Conservation (phyloP, 2,888 invertebrate genomes). For the Ethmia dodecea region DNA sequence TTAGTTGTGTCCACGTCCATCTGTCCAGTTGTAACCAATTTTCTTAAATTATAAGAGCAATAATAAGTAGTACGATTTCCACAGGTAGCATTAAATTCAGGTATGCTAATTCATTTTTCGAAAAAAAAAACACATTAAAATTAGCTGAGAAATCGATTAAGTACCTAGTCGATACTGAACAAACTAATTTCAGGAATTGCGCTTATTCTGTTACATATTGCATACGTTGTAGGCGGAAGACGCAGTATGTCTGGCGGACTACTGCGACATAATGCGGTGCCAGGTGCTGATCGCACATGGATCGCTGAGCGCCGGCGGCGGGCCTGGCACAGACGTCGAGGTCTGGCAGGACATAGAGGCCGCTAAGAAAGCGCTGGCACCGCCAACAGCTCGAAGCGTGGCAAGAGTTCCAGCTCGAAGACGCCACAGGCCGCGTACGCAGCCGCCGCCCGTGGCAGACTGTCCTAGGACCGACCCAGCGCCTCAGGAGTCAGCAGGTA, state of each 20-base stretch:
- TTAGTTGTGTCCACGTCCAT: too few species aligned
- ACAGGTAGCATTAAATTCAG: too few species aligned
- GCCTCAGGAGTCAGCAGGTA: constrained; percentile 39
- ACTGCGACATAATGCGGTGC: constrained; percentile 97
- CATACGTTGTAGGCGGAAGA: constrained; percentile 87
- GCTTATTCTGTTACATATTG: too few species aligned
- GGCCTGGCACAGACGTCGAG: constrained; percentile 87
- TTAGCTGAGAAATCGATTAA: too few species aligned
- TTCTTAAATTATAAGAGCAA: too few species aligned
- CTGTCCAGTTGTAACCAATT: too few species aligned
- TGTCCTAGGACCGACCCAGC: constrained; percentile 52
- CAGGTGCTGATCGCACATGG: constrained; percentile 90
- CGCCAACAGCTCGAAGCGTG: constrained; percentile 72
- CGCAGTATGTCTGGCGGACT: constrained; percentile 94
- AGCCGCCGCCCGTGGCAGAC: constrained; percentile 33
- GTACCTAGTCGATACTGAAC: too few species aligned
- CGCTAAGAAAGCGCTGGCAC: constrained; percentile 80
- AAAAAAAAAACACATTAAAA: too few species aligned
- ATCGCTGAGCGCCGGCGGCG: constrained; percentile 80
- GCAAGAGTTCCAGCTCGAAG: constrained; percentile 59
- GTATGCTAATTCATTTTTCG: too few species aligned
- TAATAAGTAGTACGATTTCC: too few species aligned
- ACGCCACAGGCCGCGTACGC: constrained; percentile 23
- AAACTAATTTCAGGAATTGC: too few species aligned
- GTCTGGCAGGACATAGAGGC: constrained; percentile 87